Conservation (phyloP, 2,113 vertebrate species). For the Planiliza haematocheilus region DNA sequence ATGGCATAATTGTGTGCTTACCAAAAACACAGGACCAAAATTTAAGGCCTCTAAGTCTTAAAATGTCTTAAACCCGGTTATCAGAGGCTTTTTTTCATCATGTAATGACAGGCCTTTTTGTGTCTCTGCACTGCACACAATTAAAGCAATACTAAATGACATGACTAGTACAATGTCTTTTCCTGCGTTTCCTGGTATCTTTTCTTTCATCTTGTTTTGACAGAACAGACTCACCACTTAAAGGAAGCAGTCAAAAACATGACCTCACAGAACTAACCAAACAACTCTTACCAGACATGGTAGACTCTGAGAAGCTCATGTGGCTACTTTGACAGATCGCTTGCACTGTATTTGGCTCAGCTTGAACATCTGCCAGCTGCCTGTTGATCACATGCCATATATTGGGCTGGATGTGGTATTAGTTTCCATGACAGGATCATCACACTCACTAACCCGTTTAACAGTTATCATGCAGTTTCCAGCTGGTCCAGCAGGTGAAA, state of each 20-base stretch:
- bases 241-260: background rate
- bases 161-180: background rate
- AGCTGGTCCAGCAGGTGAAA: too few species aligned
- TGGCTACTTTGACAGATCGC: background rate
- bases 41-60: constrained; percentile 34
- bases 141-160: constrained; percentile 7
- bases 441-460: background rate
- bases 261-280: background rate
- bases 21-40: constrained; percentile 17
- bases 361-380: constrained; percentile 2
- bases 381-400: background rate
- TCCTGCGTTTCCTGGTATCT: constrained; percentile 1
- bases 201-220: constrained; percentile 22
- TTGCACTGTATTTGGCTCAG: background rate
- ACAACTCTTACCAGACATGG: background rate
- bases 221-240: background rate
- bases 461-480: background rate
- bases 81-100: constrained; percentile 34
- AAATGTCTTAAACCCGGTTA: constrained; percentile 44
- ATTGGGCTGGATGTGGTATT: background rate
- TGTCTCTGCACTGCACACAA: constrained; percentile 4
- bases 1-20: constrained; percentile 53
- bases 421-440: background rate
- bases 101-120: constrained; percentile 52
- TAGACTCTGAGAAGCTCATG: background rate